Conservation (phyloP, 2,113 vertebrate genomes). For the Percopsis transmontana region DNA sequence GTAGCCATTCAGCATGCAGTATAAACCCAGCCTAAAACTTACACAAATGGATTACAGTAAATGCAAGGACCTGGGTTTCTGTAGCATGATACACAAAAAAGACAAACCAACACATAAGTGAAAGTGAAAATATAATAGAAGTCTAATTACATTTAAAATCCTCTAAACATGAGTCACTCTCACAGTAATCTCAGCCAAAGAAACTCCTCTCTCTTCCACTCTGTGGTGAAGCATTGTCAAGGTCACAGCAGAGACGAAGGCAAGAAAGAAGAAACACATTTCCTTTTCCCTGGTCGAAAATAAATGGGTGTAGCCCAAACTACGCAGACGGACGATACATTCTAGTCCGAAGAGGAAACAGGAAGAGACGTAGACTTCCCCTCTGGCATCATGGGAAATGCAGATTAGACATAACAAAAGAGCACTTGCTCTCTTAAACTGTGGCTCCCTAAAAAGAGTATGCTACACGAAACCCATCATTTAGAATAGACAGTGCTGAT, state of each 20-base stretch:
- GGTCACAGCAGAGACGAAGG: conserved; percentile 32
- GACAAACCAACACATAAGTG: neutral
- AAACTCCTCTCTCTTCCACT: conserved; percentile 8
- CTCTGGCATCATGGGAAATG: conserved; percentile 75
- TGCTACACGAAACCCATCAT: conserved; percentile 8
- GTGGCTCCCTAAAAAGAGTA: conserved; percentile 41
- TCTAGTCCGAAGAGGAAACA: conserved; percentile 67
- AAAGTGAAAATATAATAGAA: no score
- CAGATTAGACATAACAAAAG: conserved; percentile 84
- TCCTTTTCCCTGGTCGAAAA: conserved; percentile 46
- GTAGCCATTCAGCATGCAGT: no score
- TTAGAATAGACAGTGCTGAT: conserved; percentile 8
- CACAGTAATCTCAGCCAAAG: conserved; percentile 21
- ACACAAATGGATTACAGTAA: no score
- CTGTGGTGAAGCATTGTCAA: conserved; percentile 22
- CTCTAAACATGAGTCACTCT: conserved; percentile 10
- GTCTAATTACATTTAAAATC: neutral
- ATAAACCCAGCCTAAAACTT: no score
- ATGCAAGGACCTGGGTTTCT: no score
- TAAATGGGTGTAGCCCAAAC: conserved; percentile 69
- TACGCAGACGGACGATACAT: conserved; percentile 45
- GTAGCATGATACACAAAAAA: no score
- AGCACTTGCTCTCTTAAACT: conserved; percentile 45
- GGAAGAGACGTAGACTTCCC: conserved; percentile 81
- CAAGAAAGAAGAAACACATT: conserved; percentile 20